Base-by-base conservation (phyloP, 1,140 invertebrate species). In the Drosophila baimaii region DNA sequence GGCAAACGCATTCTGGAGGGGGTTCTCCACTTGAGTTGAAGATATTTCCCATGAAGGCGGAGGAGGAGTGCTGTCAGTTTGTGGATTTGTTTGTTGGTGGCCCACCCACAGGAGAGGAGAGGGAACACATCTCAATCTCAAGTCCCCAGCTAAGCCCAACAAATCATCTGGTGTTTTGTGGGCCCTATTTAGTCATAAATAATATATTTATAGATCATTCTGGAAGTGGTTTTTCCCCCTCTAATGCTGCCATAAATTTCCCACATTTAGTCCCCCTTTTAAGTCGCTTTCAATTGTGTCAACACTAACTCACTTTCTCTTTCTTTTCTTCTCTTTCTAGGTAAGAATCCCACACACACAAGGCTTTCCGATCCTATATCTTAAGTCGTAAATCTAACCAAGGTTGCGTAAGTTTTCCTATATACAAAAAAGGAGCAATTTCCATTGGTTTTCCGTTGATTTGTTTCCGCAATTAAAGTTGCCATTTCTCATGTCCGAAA, bases 401-500 rank as follows among this genome's bases (percentile, higher is more conserved):
- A 29, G 63, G 52, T 85, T 85, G 62, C 70, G 82, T 86, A 85
- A 85, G 81, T 86, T 63, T 74, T 58, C 46, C 21, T 1, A 29
- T n/a, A 13, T 19, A 21, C 17, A 7, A 49, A 69, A 51, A 54
- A 68, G 35, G 35, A 69, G 46, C 44, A 19, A 51, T 54, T 68
- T 69, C 21, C 44, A 69, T 41, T 17, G 62, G 13, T 21, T 69
- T 68, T 54, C 29, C 65, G 63, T 63, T 54, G 35, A 59, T 72
- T 85, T 55, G 62, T 74, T 86, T 86, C 79, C 83, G 79, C 82
- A 86, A 86, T 86, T 88, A 86, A 77, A 69, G 55, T 74, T 68
- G 81, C 81, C 59, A 85, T 85, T 80, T 80, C 58, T 84, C 80
- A 84, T 82, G 57, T 82, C 55, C 62, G 46, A 58, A 78, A 62